Conservation (phyloP, 2,888 invertebrate genomes). For the Pollenia griseotomentosa region DNA sequence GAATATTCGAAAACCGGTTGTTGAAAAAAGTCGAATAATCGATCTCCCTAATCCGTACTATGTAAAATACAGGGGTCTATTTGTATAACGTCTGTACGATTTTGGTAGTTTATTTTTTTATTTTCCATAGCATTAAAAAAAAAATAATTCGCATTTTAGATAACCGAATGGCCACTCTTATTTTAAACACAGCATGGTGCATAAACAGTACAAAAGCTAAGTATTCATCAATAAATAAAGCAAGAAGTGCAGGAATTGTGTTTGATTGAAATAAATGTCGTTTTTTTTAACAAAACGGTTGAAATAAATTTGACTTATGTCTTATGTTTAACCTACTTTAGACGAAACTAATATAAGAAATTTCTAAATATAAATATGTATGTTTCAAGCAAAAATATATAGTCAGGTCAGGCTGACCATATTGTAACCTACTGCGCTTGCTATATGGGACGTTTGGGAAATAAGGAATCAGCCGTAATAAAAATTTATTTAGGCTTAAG, state of each 20-base stretch:
- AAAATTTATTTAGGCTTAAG: too few species aligned
- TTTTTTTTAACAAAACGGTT: conserved; percentile 25
- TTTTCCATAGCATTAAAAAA: not conserved
- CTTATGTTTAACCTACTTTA: conserved; percentile 16
- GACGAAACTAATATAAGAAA: not conserved
- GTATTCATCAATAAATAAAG: conserved; percentile 32
- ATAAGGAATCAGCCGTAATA: too few species aligned
- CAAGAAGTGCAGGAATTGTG: conserved; percentile 31
- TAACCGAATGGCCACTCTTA: conserved; percentile 13
- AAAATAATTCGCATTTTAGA: not conserved
- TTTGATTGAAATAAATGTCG: conserved; percentile 29
- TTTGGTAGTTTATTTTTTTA: too few species aligned
- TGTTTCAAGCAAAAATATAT: too few species aligned
- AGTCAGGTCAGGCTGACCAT: too few species aligned
- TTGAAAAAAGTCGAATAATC: too few species aligned
- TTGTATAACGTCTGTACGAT: not conserved
- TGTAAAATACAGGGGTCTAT: too few species aligned
- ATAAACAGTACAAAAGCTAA: conserved; percentile 16
- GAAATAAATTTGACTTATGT: conserved; percentile 54
- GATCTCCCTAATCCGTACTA: too few species aligned
- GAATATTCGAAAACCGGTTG: too few species aligned
- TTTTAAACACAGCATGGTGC: not conserved
- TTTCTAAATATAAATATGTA: not conserved
- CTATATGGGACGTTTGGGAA: too few species aligned
- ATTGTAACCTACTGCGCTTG: too few species aligned